Conservation (phyloP, 2,113 vertebrate genomes). For the Cnemophilus loriae region DNA sequence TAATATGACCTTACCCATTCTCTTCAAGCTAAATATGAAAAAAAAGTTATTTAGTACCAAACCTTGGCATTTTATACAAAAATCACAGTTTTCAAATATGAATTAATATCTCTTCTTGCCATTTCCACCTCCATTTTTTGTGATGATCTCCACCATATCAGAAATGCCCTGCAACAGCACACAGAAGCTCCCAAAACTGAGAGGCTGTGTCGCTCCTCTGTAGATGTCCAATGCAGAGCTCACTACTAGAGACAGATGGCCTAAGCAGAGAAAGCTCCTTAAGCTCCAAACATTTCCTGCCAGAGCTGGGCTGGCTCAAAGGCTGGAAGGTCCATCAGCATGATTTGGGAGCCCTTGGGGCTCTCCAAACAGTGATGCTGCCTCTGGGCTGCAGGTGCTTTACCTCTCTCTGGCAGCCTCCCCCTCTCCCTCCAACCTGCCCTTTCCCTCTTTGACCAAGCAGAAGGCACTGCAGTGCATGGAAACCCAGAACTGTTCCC, state of each 20-base stretch:
- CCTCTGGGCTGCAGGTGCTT: not conserved
- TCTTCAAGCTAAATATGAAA: not conserved
- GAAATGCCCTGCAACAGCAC: not conserved
- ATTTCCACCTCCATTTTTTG: not conserved
- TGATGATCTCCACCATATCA: not conserved
- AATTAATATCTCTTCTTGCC: not conserved
- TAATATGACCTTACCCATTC: not conserved
- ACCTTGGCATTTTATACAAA: not conserved
- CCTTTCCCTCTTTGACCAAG: rapidly evolving
- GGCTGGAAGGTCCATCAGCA: not conserved
- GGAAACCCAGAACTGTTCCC: not conserved
- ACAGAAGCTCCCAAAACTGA: not conserved
- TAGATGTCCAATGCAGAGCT: not conserved
- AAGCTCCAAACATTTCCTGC: not conserved
- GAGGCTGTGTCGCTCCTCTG: rapidly evolving
- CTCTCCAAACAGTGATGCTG: not conserved
- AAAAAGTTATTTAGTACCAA: not conserved
- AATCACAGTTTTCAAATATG: not conserved
- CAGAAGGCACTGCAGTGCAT: not conserved
- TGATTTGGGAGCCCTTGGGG: not conserved
- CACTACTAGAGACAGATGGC: not conserved
- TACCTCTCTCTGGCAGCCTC: not conserved
- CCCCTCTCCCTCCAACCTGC: not conserved
- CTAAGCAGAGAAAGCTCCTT: not conserved
- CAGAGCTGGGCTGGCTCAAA: not conserved